Percentiles rank a stretch among this genome's conserved stretches.
Evolutionary conservation across 2,888 invertebrate species (phyloP).

Genomic region (Melitaea athalia): DNA sequence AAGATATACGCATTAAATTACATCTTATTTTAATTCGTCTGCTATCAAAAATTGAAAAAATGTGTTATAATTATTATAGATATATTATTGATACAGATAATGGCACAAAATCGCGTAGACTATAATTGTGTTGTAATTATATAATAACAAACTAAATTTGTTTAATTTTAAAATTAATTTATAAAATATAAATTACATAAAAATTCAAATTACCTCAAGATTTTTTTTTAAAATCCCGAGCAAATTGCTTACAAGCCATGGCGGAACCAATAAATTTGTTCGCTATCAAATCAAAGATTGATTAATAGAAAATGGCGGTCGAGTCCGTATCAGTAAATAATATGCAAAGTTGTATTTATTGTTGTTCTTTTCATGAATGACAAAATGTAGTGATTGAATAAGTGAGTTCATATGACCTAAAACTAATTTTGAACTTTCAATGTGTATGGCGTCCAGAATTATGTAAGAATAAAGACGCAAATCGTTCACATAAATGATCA

Average conservation of each 20-base stretch:
- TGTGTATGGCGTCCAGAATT: slow-evolving; percentile 55
- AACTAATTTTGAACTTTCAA: slow-evolving; percentile 48
- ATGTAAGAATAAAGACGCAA: slow-evolving; percentile 69
- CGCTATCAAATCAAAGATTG: slow-evolving; percentile 28
- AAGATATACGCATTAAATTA: no score
- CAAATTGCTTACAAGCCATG: slow-evolving; percentile 13
- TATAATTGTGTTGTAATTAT: no score
- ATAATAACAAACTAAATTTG: no score
- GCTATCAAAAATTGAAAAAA: no score
- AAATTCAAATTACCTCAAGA: no score
- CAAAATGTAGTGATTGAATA: slow-evolving; percentile 60
- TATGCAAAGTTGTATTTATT: slow-evolving; percentile 59
- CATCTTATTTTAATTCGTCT: no score
- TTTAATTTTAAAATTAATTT: no score
- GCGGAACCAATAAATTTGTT: slow-evolving; percentile 15
- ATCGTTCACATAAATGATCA: slow-evolving; percentile 58
- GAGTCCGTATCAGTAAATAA: slow-evolving; percentile 60
- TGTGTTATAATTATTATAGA: no score
- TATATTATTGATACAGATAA: no score
- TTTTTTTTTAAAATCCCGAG: neutral
- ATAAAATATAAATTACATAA: no score
- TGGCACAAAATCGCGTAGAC: no score
- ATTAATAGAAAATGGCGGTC: slow-evolving; percentile 72
- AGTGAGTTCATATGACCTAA: slow-evolving; percentile 57
- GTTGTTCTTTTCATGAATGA: slow-evolving; percentile 44